phyloP scores from a whole-genome alignment of 2,113 vertebrate species.

The Hippocampus abdominalis region DNA sequence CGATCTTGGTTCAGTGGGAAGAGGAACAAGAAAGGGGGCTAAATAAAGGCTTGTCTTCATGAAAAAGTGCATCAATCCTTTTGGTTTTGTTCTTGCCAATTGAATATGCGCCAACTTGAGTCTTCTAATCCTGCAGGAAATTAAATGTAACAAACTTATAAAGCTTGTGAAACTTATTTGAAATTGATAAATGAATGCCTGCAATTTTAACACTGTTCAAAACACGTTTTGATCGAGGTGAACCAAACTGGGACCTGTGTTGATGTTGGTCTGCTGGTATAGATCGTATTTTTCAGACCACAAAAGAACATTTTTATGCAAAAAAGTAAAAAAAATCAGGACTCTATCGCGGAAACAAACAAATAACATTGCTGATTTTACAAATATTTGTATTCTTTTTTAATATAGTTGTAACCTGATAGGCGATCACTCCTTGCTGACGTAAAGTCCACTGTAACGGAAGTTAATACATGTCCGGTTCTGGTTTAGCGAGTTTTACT shows the following conservation, averaged over 20 bases:
- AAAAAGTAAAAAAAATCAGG: not conserved
- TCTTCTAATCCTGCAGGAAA: constrained; percentile 1
- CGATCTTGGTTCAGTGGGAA: constrained; percentile 77
- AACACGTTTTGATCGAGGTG: not conserved
- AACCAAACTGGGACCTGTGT: not conserved
- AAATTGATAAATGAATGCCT: not conserved
- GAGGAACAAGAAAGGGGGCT: constrained; percentile 67
- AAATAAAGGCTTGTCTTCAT: constrained; percentile 78
- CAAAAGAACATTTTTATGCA: too few species aligned
- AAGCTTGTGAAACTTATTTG: not conserved
- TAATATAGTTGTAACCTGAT: too few species aligned
- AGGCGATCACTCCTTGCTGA: too few species aligned
- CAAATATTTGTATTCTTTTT: too few species aligned
- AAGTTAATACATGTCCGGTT: too few species aligned
- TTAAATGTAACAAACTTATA: not conserved
- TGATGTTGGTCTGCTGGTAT: not conserved
- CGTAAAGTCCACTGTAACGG: too few species aligned
- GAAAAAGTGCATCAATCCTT: constrained; percentile 59
- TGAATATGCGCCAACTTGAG: constrained; percentile 27
- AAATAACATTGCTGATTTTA: too few species aligned
- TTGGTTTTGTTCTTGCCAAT: constrained; percentile 47
- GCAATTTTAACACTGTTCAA: not conserved
- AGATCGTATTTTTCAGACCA: not conserved
- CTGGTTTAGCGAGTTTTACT: too few species aligned
- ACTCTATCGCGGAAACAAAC: constrained; percentile 8